A percentile compares a stretch with the other conserved stretches of the same genome.
phyloP scores from a whole-genome alignment of 2,797 vertebrate genomes.

The Poeciliopsis paucimaculata region DNA sequence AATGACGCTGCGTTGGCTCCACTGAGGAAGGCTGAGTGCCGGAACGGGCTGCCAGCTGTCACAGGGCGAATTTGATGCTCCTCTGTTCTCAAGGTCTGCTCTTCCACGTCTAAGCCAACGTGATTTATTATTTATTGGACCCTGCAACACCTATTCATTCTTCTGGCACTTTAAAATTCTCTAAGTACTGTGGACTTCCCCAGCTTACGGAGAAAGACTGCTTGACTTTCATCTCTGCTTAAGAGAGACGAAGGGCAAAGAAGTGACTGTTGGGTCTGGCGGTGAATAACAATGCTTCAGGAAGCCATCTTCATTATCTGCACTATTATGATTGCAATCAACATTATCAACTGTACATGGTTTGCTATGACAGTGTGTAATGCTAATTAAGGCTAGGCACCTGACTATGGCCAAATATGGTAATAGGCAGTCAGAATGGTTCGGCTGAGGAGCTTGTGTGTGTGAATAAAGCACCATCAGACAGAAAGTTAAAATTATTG shows the following conservation, averaged over 20 bases:
- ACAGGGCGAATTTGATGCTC: slow-evolving; percentile 59
- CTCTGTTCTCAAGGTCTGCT: slow-evolving; percentile 68
- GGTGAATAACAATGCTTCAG: slow-evolving; percentile 57
- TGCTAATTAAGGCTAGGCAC: no score
- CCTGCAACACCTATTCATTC: slow-evolving; percentile 64
- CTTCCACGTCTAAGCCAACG: slow-evolving; percentile 48
- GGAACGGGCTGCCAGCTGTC: slow-evolving; percentile 60
- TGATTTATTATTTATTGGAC: slow-evolving; percentile 77
- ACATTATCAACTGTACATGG: slow-evolving; percentile 45
- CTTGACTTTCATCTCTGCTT: slow-evolving; percentile 58
- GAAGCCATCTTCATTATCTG: slow-evolving; percentile 50
- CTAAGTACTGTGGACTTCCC: slow-evolving; percentile 48
- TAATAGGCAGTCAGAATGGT: no score
- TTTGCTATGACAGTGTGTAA: slow-evolving; percentile 38
- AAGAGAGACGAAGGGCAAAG: slow-evolving; percentile 42
- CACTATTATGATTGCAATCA: slow-evolving; percentile 12
- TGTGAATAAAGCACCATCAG: no score
- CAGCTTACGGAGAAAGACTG: slow-evolving; percentile 41
- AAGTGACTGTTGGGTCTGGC: slow-evolving; percentile 27
- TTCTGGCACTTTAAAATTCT: slow-evolving; percentile 72
- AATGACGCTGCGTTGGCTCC: slow-evolving; percentile 23
- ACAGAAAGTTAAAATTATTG: no score
- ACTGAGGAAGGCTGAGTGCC: slow-evolving; percentile 33
- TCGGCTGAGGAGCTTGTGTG: no score
- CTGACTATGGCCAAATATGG: no score